These are phyloP conservation scores for Diogma glabrata DNA, from an alignment of 2,888 invertebrate genomes.

Conservation along the genomic window DNA sequence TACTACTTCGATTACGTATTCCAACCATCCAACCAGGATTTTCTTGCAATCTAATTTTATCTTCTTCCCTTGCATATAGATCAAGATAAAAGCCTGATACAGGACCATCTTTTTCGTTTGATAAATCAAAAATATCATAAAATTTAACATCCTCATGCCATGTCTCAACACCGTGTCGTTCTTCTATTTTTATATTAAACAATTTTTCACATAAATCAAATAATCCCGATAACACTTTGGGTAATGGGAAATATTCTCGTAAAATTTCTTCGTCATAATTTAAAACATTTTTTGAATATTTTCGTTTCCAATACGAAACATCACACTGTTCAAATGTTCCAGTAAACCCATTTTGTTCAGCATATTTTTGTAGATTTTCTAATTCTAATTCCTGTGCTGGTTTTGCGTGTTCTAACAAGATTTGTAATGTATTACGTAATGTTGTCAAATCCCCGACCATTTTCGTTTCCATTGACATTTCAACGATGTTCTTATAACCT, in stretches of 20 bases:
- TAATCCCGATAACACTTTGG: slow-evolving; percentile 65
- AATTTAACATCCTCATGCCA: slow-evolving; percentile 84
- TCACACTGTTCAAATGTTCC: slow-evolving; percentile 68
- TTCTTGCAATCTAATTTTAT: slow-evolving; percentile 41
- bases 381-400: slow-evolving; percentile 69
- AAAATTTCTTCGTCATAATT: slow-evolving; percentile 59
- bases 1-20: slow-evolving; percentile 58
- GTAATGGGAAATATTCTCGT: slow-evolving; percentile 71
- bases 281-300: slow-evolving; percentile 54
- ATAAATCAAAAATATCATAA: slow-evolving; percentile 62
- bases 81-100: slow-evolving; percentile 80
- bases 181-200: slow-evolving; percentile 65
- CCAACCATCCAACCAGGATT: slow-evolving; percentile 67
- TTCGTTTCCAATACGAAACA: slow-evolving; percentile 75
- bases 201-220: slow-evolving; percentile 63
- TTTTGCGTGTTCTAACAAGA: slow-evolving; percentile 52
- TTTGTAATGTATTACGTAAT: slow-evolving; percentile 56
- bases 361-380: slow-evolving; percentile 57
- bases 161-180: slow-evolving; percentile 49
- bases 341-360: slow-evolving; percentile 56
- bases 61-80: slow-evolving; percentile 56
- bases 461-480: slow-evolving; percentile 90
- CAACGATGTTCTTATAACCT: slow-evolving; percentile 67
- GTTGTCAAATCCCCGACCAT: slow-evolving; percentile 73
- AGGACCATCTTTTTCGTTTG: slow-evolving; percentile 38